Percentiles rank a stretch among this genome's conserved stretches.
Conservation (phyloP, 1,140 invertebrate genomes). For the Sitophilus oryzae region DNA sequence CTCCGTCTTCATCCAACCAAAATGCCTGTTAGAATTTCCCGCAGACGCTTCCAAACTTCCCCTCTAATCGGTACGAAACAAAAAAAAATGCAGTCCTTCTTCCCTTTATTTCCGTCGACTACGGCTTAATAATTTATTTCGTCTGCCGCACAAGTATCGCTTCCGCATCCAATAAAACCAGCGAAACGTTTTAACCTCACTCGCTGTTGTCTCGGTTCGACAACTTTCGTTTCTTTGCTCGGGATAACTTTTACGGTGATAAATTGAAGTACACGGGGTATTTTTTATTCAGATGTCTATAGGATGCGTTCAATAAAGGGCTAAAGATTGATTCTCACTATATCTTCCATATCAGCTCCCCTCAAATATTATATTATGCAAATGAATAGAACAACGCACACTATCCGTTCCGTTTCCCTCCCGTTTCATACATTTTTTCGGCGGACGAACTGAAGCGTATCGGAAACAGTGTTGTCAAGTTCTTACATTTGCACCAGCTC, state of each 20-base stretch:
- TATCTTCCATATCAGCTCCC: too few species aligned
- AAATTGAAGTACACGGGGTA: too few species aligned
- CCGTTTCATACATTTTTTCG: too few species aligned
- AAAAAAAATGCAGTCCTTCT: background rate
- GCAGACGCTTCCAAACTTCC: slow-evolving; percentile 1
- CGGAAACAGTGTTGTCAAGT: too few species aligned
- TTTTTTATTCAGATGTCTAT: too few species aligned
- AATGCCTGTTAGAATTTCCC: slow-evolving; percentile 4
- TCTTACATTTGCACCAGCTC: too few species aligned
- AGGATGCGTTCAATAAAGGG: too few species aligned
- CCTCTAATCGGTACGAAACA: slow-evolving; percentile 3
- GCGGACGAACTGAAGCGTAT: too few species aligned
- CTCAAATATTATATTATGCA: too few species aligned
- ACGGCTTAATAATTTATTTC: background rate
- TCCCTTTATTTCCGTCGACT: background rate
- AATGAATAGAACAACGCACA: too few species aligned
- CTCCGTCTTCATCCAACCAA: slow-evolving; percentile 3
- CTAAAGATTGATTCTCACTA: too few species aligned
- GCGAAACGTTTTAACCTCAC: background rate
- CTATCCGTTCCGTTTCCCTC: too few species aligned
- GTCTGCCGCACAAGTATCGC: background rate
- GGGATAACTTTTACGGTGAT: background rate
- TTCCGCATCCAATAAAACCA: background rate
- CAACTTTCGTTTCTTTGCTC: background rate
- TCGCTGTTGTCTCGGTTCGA: background rate